Conservation (phyloP, 1,140 invertebrate species). For the Drosophila burlai region DNA sequence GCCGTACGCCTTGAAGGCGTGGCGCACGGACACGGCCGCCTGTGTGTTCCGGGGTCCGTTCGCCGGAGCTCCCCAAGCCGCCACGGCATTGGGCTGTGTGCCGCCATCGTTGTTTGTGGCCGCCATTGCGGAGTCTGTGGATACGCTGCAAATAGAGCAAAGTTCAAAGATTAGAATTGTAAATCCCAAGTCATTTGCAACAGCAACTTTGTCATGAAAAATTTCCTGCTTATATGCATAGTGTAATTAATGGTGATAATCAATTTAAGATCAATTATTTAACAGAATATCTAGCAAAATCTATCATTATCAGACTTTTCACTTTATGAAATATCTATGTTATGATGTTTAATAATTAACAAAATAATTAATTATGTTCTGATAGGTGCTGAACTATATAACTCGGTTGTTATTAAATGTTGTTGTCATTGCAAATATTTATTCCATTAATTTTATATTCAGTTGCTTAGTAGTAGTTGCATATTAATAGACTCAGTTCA, state of each 20-base stretch:
- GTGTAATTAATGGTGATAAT: not conserved
- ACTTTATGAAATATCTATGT: not conserved
- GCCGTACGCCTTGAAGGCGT: conserved; percentile 95
- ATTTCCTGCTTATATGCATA: not conserved
- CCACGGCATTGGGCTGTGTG: conserved; percentile 67
- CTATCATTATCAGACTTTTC: not conserved
- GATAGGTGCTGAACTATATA: not conserved
- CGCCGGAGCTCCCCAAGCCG: conserved; percentile 79
- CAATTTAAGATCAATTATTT: not conserved
- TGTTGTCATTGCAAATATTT: not conserved
- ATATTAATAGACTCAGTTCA: not conserved
- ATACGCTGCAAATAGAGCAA: conserved; percentile 54
- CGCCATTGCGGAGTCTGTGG: conserved; percentile 74
- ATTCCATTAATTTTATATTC: not conserved
- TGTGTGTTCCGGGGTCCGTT: conserved; percentile 85
- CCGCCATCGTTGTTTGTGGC: conserved; percentile 84
- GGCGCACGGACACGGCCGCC: conserved; percentile 92
- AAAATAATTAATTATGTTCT: not conserved
- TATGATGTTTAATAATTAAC: not conserved
- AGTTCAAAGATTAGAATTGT: conserved; percentile 4
- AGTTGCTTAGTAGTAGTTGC: not conserved
- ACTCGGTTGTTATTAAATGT: not conserved
- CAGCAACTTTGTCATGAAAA: not conserved
- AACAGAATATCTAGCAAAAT: not conserved
- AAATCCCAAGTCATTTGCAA: not conserved